phyloP scores from a whole-genome alignment of 2,113 vertebrate species.

The Hyla sarda region DNA sequence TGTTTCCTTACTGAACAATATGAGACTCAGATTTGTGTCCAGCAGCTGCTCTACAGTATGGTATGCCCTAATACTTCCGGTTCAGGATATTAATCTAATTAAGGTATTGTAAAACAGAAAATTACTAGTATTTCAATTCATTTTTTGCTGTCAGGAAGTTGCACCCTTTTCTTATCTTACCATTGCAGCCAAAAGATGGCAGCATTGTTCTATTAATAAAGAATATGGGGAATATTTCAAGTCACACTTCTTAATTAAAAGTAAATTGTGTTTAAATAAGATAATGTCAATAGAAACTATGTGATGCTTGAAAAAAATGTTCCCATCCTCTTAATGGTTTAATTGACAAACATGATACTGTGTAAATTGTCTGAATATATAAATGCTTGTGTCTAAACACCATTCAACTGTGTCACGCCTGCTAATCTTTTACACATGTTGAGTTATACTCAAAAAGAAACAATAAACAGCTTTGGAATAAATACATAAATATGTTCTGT shows the following conservation, averaged over 20 bases:
- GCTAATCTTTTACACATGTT: conserved; percentile 23
- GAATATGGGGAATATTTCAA: conserved; percentile 11
- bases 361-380: conserved; percentile 9
- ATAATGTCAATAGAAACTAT: conserved; percentile 32
- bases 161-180: neutral
- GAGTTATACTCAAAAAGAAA: conserved; percentile 5
- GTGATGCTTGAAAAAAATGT: conserved; percentile 21
- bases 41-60: too few species aligned
- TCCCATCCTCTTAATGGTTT: conserved; percentile 4
- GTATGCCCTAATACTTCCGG: neutral
- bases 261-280: conserved; percentile 23
- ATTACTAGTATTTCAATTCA: neutral
- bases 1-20: too few species aligned
- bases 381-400: conserved; percentile 28
- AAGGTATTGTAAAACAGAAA: neutral
- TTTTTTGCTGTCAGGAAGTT: neutral
- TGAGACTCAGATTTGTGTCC: too few species aligned
- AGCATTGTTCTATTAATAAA: conserved; percentile 13
- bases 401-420: neutral
- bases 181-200: conserved; percentile 22
- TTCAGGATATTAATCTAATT: neutral
- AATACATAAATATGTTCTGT: conserved; percentile 8
- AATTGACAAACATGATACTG: conserved; percentile 14
- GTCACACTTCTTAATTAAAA: conserved; percentile 33
- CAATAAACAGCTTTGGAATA: neutral